Percentiles rank a stretch among this genome's conserved stretches.
phyloP scores from a whole-genome alignment of 2,113 vertebrate genomes.

The Notothenia rossii region DNA sequence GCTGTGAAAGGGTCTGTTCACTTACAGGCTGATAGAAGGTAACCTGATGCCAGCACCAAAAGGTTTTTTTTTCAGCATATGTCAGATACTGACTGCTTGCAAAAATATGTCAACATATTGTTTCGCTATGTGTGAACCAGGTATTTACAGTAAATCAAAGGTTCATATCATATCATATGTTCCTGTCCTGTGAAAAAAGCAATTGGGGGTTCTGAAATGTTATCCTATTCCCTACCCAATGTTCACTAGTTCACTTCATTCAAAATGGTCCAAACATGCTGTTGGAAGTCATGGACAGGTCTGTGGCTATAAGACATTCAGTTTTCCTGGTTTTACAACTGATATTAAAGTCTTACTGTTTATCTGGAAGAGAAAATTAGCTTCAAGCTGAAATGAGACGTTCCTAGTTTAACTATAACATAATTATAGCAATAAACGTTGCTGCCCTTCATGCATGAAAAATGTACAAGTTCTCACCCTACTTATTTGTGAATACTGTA shows the following conservation, averaged over 20 bases:
- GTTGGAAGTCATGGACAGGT: not conserved
- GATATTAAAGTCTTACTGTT: not conserved
- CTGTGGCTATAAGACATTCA: not conserved
- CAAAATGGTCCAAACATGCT: not conserved
- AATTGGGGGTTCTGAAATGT: not conserved
- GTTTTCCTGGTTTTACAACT: not conserved
- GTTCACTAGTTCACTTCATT: not conserved
- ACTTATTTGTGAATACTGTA: not conserved
- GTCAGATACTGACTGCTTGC: not conserved
- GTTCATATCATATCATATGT: conserved; percentile 1
- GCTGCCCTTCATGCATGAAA: not conserved
- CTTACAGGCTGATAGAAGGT: not conserved
- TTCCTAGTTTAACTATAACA: not conserved
- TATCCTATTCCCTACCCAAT: not conserved
- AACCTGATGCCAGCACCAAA: not conserved
- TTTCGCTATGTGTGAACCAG: conserved; percentile 8
- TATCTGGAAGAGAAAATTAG: conserved; percentile 11
- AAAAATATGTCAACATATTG: conserved; percentile 40
- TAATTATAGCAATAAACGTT: not conserved
- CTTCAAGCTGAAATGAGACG: not conserved
- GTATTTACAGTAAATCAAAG: conserved; percentile 29
- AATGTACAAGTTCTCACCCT: not conserved
- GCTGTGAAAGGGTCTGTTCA: not conserved
- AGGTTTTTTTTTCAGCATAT: not conserved
- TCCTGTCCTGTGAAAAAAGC: not conserved